Percentiles rank a stretch among this genome's conserved stretches.
phyloP scores from a whole-genome alignment of 2,113 vertebrate genomes.

The Collichthys lucidus region DNA sequence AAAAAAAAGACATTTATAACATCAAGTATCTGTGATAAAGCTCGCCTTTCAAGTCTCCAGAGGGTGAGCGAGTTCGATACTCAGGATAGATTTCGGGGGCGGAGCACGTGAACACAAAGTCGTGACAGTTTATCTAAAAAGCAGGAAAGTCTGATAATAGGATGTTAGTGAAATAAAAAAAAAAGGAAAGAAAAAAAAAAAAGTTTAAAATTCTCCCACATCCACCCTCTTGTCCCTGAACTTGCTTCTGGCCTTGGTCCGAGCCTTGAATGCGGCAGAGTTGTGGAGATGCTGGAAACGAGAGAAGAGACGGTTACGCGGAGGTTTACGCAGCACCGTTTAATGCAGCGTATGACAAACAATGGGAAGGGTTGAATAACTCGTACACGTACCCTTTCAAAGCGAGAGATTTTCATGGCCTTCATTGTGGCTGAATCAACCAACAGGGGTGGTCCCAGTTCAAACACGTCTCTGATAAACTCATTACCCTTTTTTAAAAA shows the following conservation, averaged over 20 bases:
- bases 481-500: constrained; percentile 93
- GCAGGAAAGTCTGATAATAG: constrained; percentile 10
- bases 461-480: constrained; percentile 97
- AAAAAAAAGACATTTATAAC: rapidly evolving
- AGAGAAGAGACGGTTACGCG: neutral
- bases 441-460: constrained; percentile 94
- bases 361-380: neutral
- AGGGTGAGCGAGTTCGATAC: constrained; percentile 1
- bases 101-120: neutral
- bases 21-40: neutral
- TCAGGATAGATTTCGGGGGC: constrained; percentile 7
- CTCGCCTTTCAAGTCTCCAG: neutral
- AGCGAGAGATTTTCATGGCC: constrained; percentile 95
- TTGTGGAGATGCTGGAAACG: constrained; percentile 93
- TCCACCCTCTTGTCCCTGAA: constrained; percentile 97
- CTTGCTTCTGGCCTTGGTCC: constrained; percentile 98
- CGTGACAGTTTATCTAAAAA: constrained; percentile 46
- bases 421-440: constrained; percentile 93
- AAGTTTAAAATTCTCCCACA: constrained; percentile 91
- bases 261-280: constrained; percentile 97
- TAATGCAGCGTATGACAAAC: neutral
- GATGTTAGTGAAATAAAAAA: neutral
- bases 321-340: neutral
- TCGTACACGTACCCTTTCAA: constrained; percentile 89
- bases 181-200: neutral